Evolutionary conservation across 2,113 vertebrate genomes (phyloP).

Genomic region (Oreocharis arfaki): DNA sequence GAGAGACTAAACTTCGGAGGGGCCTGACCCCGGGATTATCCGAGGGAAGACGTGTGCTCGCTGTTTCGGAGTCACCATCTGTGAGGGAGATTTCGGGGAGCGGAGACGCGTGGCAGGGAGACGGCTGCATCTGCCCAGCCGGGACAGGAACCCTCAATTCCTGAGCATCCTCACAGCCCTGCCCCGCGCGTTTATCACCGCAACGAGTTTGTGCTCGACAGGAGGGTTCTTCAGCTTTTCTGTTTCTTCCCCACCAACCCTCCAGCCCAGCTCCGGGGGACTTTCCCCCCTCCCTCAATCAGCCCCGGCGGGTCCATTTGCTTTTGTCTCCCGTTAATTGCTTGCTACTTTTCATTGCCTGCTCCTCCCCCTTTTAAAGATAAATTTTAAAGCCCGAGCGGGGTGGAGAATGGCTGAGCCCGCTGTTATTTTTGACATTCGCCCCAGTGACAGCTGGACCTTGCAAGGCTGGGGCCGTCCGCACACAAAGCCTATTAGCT

Average conservation of each 20-base stretch:
- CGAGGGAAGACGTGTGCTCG: not conserved
- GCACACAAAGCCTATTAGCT: conserved; percentile 92
- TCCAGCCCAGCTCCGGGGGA: not conserved
- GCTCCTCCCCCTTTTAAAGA: conserved; percentile 49
- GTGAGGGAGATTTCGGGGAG: not conserved
- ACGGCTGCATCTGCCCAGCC: not conserved
- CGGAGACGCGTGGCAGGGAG: not conserved
- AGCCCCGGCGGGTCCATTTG: conserved; percentile 57
- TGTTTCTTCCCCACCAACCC: not conserved
- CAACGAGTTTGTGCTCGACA: not conserved
- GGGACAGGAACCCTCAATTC: not conserved
- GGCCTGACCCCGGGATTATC: conserved; percentile 4
- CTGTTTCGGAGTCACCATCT: conserved; percentile 12
- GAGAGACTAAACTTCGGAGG: conserved; percentile 15
- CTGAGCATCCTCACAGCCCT: conserved; percentile 39
- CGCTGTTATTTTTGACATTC: conserved; percentile 76
- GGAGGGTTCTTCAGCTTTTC: not conserved
- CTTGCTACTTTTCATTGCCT: conserved; percentile 56
- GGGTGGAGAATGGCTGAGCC: conserved; percentile 38
- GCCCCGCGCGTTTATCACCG: not conserved
- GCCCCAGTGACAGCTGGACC: conserved; percentile 88
- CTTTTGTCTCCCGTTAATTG: conserved; percentile 73
- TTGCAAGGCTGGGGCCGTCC: conserved; percentile 51
- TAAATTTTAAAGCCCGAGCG: not conserved
- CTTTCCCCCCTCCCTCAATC: not conserved